Conservation (phyloP, 2,888 invertebrate genomes). For the Trissolcus japonicus region DNA sequence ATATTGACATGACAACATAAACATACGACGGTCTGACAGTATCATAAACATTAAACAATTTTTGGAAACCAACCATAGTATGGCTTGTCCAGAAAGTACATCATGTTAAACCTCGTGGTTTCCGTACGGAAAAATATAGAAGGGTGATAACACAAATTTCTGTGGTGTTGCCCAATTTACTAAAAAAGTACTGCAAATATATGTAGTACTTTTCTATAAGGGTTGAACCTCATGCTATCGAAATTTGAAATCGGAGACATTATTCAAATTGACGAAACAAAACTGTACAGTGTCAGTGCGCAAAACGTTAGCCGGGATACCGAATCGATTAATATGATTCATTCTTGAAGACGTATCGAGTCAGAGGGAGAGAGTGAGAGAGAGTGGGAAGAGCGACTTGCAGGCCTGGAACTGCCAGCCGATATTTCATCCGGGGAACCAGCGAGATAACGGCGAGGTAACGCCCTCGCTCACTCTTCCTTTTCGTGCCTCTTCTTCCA, state of each 20-base stretch:
- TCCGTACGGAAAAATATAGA: too few species aligned
- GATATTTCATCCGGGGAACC: conserved; percentile 73
- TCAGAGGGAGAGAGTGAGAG: conserved; percentile 34
- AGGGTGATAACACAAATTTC: too few species aligned
- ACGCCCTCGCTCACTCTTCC: conserved; percentile 61
- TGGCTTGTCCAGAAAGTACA: too few species aligned
- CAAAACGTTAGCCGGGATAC: conserved; percentile 44
- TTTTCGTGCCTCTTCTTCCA: conserved; percentile 43
- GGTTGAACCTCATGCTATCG: too few species aligned
- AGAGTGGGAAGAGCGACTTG: conserved; percentile 42
- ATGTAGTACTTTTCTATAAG: too few species aligned
- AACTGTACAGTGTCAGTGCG: conserved; percentile 16
- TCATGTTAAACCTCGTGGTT: too few species aligned
- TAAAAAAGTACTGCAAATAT: too few species aligned
- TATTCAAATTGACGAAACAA: conserved; percentile 54
- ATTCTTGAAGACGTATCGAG: conserved; percentile 46
- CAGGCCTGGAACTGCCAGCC: conserved; percentile 68
- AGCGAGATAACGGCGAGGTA: conserved; percentile 70
- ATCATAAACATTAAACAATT: too few species aligned
- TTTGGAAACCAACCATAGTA: too few species aligned
- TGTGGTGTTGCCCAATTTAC: too few species aligned
- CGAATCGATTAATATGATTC: conserved; percentile 56
- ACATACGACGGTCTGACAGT: too few species aligned
- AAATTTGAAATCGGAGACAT: neutral
- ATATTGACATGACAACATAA: too few species aligned